phyloP scores from a whole-genome alignment of 2,113 vertebrate species.

The Clarias magur region DNA sequence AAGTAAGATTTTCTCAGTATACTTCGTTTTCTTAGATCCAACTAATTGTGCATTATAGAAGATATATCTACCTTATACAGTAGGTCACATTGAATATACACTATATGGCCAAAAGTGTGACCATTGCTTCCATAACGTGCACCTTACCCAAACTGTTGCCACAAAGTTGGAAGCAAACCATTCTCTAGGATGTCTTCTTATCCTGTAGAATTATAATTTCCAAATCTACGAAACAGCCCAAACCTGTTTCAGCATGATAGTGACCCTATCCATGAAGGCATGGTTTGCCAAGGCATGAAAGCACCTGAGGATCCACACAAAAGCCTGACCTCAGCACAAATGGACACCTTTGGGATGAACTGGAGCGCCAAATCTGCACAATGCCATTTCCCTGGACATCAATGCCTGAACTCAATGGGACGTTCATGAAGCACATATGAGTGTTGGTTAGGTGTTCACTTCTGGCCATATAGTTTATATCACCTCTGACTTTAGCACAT shows the following conservation, averaged over 20 bases:
- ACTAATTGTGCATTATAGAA: background rate
- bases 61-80: no score
- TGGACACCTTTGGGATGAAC: background rate
- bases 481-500: background rate
- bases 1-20: conserved; percentile 74
- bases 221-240: background rate
- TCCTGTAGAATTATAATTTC: background rate
- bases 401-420: background rate
- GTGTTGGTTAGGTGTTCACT: background rate
- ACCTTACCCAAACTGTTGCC: background rate
- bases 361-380: background rate
- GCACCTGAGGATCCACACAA: background rate
- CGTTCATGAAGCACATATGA: background rate
- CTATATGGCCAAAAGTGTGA: background rate
- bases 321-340: background rate
- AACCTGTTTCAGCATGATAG: background rate
- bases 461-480: background rate
- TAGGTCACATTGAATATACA: background rate
- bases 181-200: background rate
- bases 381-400: background rate
- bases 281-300: background rate
- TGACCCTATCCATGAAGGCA: background rate
- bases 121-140: background rate
- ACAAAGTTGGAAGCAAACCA: background rate
- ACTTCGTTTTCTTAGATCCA: background rate